phyloP scores from a whole-genome alignment of 1,140 invertebrate species.

The Drosophila busckii region DNA sequence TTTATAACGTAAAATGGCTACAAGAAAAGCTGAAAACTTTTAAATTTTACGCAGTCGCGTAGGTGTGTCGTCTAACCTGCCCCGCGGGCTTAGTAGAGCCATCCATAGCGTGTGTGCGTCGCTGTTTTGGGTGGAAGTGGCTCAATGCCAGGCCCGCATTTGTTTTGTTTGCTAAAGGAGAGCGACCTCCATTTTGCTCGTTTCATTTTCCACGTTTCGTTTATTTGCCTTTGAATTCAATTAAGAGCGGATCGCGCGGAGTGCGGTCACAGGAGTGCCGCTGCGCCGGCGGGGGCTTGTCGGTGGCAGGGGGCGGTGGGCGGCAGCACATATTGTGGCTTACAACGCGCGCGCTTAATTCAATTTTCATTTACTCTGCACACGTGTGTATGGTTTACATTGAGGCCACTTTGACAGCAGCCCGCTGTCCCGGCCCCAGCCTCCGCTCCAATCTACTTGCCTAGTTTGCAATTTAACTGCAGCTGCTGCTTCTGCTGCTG shows the following conservation, averaged over 20 bases:
- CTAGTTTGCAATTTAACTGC: constrained; percentile 30
- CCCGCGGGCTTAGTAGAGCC: too few relatives aligned
- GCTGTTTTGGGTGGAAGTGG: too few relatives aligned
- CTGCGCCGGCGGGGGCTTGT: background rate
- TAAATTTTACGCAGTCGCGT: constrained; percentile 58
- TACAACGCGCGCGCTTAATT: constrained; percentile 49
- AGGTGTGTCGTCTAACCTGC: too few relatives aligned
- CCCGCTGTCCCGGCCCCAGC: background rate
- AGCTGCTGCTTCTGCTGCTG: constrained; percentile 18
- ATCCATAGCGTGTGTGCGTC: too few relatives aligned
- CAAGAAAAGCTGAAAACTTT: constrained; percentile 40
- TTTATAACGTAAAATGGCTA: too few relatives aligned
- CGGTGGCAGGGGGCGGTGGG: background rate
- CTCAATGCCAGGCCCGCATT: constrained; percentile 44
- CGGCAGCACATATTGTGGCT: constrained; percentile 42
- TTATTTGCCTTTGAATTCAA: constrained; percentile 57
- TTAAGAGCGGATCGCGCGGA: constrained; percentile 20
- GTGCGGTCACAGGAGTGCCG: constrained; percentile 9
- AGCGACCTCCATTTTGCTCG: constrained; percentile 33
- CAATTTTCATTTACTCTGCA: constrained; percentile 57
- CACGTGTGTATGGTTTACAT: constrained; percentile 37
- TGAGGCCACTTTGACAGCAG: constrained; percentile 18
- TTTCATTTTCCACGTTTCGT: constrained; percentile 22
- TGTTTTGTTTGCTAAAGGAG: constrained; percentile 56
- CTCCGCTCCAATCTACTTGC: background rate